Evolutionary conservation across 2,888 invertebrate genomes (phyloP), one percentile per base, ranked within the genome.

Genomic region (Dicyrtomina minuta): DNA sequence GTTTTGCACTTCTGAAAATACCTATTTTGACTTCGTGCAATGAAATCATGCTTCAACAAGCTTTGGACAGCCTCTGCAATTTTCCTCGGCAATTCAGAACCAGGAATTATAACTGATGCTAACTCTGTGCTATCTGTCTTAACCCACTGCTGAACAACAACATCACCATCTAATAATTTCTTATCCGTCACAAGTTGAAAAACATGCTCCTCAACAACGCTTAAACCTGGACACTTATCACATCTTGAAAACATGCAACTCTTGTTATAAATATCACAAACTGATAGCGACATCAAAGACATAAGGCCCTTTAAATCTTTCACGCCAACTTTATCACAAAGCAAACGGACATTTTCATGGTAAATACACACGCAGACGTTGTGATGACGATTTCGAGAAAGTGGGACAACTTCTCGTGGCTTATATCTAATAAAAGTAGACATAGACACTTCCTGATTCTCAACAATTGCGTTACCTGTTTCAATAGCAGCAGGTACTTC

Each of bases 71-170:
- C 20, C 1, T 10, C n/a, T 17, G 51, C n/a, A 22, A 51, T 17
- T 51, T 17, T 51, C 2, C 17, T 1, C 10, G 51, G 6, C 10
- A 3, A 51, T 12, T 51, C 17, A 1, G 17, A 17, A 15, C 15
- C 51, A 3, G 2, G 17, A 22, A 51, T 51, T 3, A n/a, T 17
- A 17, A 51, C 17, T 17, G 51, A 3, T 1, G 17, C 51, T 17
- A 51, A 17, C 17, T 51, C 51, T 3, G 51, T 51, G 3, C 20
- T 22, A 17, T 51, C 51, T 17, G 51, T 51, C 17, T 51, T 51
- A 17, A 46, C 2, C 51, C 51, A 51, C 24, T 51, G 51, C 17
- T 15, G n/a, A 51, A 51, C 51, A 22, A 51, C 51, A 51, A 51
- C 17, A 13, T 51, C 17, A 17, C 51, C 24, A 17, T 51, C 51